A percentile compares a stretch with the other conserved stretches of the same genome.
Conservation (phyloP, 2,888 invertebrate species). For the Tachystola acroxantha region DNA sequence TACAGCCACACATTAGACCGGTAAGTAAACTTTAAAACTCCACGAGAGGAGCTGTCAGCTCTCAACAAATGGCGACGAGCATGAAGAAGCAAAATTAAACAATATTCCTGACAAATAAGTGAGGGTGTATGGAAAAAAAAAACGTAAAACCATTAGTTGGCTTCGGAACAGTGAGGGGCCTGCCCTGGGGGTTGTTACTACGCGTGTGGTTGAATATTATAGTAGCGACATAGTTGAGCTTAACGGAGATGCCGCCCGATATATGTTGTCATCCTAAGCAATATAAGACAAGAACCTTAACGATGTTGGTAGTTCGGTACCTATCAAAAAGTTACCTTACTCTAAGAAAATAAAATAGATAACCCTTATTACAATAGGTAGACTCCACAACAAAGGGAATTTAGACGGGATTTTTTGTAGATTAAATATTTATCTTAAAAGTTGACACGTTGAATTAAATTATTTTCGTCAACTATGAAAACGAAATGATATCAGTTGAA, state of each 20-base stretch:
- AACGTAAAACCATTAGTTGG: conserved; percentile 25
- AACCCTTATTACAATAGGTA: no score
- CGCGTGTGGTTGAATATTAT: conserved; percentile 14
- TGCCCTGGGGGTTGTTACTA: conserved; percentile 9
- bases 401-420: no score
- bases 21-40: conserved; percentile 13
- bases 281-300: no score
- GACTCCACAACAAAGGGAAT: no score
- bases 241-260: conserved; percentile 18
- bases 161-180: not conserved
- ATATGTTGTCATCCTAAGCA: conserved; percentile 21
- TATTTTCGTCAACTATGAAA: no score
- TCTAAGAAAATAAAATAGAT: no score
- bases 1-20: conserved; percentile 15
- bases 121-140: conserved; percentile 21
- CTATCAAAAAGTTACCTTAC: no score
- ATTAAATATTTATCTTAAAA: no score
- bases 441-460: no score
- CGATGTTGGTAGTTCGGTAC: no score
- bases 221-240: conserved; percentile 20
- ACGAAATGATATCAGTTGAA: no score
- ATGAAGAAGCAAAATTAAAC: conserved; percentile 57
- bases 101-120: conserved; percentile 27
- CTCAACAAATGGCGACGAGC: conserved; percentile 52
- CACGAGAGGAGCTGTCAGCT: conserved; percentile 40